These are phyloP conservation scores for Beris morrisii DNA, from an alignment of 2,888 invertebrate genomes.

Conservation along the genomic window DNA sequence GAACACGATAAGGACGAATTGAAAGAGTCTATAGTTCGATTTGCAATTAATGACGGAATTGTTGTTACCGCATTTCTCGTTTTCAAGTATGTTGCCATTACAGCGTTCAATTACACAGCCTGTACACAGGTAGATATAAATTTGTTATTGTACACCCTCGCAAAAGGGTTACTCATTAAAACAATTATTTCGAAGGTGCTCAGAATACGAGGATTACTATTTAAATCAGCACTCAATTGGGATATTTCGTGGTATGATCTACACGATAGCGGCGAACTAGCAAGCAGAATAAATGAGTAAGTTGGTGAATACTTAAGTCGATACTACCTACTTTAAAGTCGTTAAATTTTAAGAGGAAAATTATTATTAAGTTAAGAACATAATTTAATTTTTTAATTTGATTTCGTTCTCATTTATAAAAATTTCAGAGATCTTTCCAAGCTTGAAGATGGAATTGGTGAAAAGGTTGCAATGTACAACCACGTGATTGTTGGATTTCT, in stretches of 20 bases:
- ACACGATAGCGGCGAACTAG: slow-evolving; percentile 67
- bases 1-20: slow-evolving; percentile 47
- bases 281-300: slow-evolving; percentile 69
- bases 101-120: slow-evolving; percentile 66
- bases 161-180: not conserved
- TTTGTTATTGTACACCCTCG: not conserved
- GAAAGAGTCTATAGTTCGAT: slow-evolving; percentile 56
- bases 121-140: slow-evolving; percentile 62
- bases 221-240: slow-evolving; percentile 66
- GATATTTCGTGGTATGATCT: slow-evolving; percentile 70
- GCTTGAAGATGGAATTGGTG: slow-evolving; percentile 76
- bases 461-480: slow-evolving; percentile 70
- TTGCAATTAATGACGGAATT: slow-evolving; percentile 61
- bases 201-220: slow-evolving; percentile 62
- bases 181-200: slow-evolving; percentile 56
- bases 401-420: no score
- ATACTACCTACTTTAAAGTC: no score
- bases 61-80: slow-evolving; percentile 61
- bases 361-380: no score
- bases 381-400: no score
- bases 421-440: slow-evolving; percentile 64
- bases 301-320: slow-evolving; percentile 40
- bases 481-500: slow-evolving; percentile 68
- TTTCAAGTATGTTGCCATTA: slow-evolving; percentile 63
- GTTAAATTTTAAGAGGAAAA: no score